These are phyloP conservation scores for Micoletzkya japonica DNA, from an alignment of 2,888 invertebrate genomes.

Conservation along the genomic window DNA sequence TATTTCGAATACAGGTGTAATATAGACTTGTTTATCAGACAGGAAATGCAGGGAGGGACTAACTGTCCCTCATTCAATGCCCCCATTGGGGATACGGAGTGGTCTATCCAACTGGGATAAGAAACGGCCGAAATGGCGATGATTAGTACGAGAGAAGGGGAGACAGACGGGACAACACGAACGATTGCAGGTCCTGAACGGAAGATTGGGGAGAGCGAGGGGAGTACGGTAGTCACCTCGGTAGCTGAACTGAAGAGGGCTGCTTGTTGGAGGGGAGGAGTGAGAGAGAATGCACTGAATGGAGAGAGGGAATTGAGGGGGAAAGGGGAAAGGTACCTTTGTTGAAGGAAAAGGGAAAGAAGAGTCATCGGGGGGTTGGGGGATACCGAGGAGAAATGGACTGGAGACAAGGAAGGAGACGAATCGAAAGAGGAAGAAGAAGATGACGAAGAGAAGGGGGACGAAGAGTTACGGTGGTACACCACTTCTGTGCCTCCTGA, in stretches of 20 bases:
- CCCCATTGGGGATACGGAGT: conserved; percentile 44
- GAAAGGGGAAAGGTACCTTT: conserved; percentile 11
- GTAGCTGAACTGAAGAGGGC: neutral
- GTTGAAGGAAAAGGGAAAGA: neutral
- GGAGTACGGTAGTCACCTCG: neutral
- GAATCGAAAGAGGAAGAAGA: conserved; percentile 12
- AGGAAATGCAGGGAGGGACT: neutral
- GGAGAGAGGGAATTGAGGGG: neutral
- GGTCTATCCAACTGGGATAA: conserved; percentile 20
- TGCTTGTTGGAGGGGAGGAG: conserved; percentile 9
- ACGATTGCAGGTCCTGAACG: neutral
- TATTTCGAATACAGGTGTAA: conserved; percentile 8
- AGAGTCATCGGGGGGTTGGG: neutral
- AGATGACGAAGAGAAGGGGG: conserved; percentile 15
- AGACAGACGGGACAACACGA: neutral
- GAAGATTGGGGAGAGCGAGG: neutral
- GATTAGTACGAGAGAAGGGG: conserved; percentile 6
- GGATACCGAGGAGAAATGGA: neutral
- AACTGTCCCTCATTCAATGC: neutral
- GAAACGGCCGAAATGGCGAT: conserved; percentile 5
- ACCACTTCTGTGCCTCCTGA: conserved; percentile 21
- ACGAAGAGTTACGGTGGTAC: conserved; percentile 12
- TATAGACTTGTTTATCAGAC: neutral
- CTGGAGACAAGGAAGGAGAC: conserved; percentile 21
- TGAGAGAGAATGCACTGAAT: conserved; percentile 12